Percentiles rank a stretch among this genome's conserved stretches.
These are phyloP conservation scores for Trididemnum miniatum DNA, from an alignment of 23 tunicate genomes.

Conservation along the genomic window DNA sequence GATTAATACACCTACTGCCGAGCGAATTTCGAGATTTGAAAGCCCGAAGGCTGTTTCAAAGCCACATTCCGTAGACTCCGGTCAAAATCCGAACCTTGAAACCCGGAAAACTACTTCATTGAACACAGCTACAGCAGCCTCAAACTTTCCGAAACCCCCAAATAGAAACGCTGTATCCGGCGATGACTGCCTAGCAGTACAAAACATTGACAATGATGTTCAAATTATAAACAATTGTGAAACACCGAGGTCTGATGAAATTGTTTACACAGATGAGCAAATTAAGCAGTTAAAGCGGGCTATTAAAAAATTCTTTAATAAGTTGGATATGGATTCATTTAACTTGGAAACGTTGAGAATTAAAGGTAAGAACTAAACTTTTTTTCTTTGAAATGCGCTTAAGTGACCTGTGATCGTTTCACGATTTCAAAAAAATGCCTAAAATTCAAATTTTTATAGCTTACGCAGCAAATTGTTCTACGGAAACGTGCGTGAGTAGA, in stretches of 20 bases:
- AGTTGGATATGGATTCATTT: constrained; percentile 41
- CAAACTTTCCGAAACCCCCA: neutral
- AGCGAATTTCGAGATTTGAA: too few relatives aligned
- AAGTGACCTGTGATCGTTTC: too few relatives aligned
- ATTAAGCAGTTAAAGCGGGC: constrained; percentile 42
- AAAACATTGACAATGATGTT: neutral
- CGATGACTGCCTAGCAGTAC: neutral
- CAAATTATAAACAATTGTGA: neutral
- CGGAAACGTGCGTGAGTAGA: too few relatives aligned
- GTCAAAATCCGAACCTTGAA: too few relatives aligned
- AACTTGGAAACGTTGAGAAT: constrained; percentile 30
- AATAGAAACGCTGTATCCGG: neutral
- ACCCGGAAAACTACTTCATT: too few relatives aligned
- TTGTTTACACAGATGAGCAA: constrained; percentile 44
- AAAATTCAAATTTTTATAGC: too few relatives aligned
- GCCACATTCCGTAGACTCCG: too few relatives aligned
- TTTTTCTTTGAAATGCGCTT: neutral
- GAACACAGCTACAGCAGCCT: too few relatives aligned
- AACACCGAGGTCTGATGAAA: neutral
- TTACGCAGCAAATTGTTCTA: too few relatives aligned
- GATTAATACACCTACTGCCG: too few relatives aligned
- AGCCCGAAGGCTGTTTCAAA: too few relatives aligned
- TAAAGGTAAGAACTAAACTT: constrained; percentile 34
- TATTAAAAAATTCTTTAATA: constrained; percentile 53
- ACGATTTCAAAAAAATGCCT: too few relatives aligned